Conservation (phyloP, 2,113 vertebrate genomes). For the Eira barbara region DNA sequence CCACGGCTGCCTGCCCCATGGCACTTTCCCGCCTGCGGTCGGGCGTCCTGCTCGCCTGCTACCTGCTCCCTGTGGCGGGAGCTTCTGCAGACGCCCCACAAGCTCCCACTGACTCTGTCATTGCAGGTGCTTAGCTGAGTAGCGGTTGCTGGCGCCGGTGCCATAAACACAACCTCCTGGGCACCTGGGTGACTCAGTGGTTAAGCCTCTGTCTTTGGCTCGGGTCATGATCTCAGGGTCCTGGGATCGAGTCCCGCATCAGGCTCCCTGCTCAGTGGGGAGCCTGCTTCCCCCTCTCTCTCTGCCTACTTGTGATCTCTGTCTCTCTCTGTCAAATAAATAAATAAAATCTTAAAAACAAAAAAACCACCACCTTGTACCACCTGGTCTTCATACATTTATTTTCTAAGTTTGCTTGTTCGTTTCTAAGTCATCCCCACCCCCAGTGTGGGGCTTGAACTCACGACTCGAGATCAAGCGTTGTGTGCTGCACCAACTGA, state of each 20-base stretch:
- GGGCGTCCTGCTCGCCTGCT: fast-evolving
- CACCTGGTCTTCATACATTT: neutral
- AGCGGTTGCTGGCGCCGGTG: fast-evolving
- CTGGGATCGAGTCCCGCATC: too few relatives aligned
- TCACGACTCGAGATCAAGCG: neutral
- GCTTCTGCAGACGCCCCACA: neutral
- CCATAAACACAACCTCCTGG: neutral
- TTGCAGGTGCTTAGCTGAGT: neutral
- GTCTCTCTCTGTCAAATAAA: too few relatives aligned
- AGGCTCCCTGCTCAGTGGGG: too few relatives aligned
- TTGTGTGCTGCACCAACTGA: neutral
- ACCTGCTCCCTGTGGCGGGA: neutral
- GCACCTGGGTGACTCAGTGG: too few relatives aligned
- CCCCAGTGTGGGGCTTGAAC: neutral
- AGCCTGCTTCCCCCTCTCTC: too few relatives aligned
- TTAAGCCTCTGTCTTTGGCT: too few relatives aligned
- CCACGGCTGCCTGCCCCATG: neutral
- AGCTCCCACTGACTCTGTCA: neutral
- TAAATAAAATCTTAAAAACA: too few relatives aligned
- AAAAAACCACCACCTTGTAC: too few relatives aligned
- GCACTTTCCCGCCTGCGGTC: fast-evolving
- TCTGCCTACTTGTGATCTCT: too few relatives aligned
- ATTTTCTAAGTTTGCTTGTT: neutral
- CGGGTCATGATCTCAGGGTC: too few relatives aligned
- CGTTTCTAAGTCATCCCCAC: neutral